Base-by-base conservation (phyloP, 2,113 vertebrate species). In the Lampris megalopsis region DNA sequence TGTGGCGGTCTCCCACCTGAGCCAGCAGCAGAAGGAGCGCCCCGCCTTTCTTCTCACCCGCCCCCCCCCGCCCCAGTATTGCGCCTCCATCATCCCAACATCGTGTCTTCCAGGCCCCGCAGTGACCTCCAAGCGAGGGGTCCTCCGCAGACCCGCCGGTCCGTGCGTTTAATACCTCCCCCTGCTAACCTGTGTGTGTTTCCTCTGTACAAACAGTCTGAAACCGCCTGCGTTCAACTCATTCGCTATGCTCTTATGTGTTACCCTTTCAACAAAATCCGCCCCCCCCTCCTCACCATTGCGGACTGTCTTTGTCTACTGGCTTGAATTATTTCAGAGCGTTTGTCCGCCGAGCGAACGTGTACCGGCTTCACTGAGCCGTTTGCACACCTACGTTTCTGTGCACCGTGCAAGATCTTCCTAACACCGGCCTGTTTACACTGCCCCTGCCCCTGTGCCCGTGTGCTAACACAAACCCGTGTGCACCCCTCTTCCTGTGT, bases 341-440 rank as follows among this genome's bases (percentile, higher is more conserved):
- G 63, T 63, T 58, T 63, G 71, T 82, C 72, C 73, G 79, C 11
- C 24, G 52, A 11, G 52, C 11, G 24, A 54, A 54, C 71, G 77
- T 57, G 61, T 68, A 79, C 72, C 63, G 74, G 71, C 81, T 82
- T 82, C 54, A 52, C 52, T 82, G 74, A 84, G 68, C 67, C 71
- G 66, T 88, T 83, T 73, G 81, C 50, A 75, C 41, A 79, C 63
- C 60, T 67, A 71, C 73, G 81, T 71, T 56, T 73, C 75, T 71
- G 4, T 72, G 69, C 81, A 71, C 61, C 77, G 37, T 56, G 57
- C 50, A 37, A 24, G 24, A 48, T 71, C 79, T 24, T 45, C 45
- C 66, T 80, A 80, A 83, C 79, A 60, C 71, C 67, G 77, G 48
- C 53, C 63, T 86, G 78, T 87, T 82, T 83, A 76, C 75, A 37